phyloP scores from a whole-genome alignment of 2,113 vertebrate genomes.

The Galbula dea region DNA sequence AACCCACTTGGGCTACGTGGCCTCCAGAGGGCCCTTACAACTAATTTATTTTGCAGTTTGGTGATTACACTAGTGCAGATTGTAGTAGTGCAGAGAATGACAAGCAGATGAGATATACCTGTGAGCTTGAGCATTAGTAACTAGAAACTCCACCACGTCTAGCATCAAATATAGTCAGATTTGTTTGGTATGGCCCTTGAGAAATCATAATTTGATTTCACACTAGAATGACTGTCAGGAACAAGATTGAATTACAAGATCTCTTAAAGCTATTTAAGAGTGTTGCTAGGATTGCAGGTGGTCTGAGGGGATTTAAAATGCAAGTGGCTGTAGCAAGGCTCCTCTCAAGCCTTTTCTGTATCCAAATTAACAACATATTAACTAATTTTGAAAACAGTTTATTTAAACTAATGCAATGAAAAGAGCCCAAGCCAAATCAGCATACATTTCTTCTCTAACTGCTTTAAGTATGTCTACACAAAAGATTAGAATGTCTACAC shows the following conservation, averaged over 20 bases:
- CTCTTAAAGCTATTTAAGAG: neutral
- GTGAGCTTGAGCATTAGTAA: neutral
- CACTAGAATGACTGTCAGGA: neutral
- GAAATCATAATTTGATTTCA: neutral
- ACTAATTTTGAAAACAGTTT: neutral
- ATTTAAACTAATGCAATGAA: slow-evolving; percentile 23
- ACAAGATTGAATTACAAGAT: neutral
- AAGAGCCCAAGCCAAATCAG: neutral
- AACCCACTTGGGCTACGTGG: neutral
- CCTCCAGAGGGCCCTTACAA: neutral
- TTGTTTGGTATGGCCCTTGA: neutral
- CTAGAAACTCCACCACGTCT: neutral
- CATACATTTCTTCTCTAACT: neutral
- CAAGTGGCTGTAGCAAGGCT: neutral
- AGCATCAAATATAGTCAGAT: neutral
- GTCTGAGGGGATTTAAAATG: neutral
- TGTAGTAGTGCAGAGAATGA: neutral
- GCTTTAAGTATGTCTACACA: neutral
- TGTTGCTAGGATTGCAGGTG: neutral
- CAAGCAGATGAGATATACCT: neutral
- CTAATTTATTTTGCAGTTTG: neutral
- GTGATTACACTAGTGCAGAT: neutral
- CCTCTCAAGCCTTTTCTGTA: neutral
- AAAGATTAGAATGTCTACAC: slow-evolving; percentile 12
- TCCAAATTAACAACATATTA: neutral